Conservation (phyloP, 1,140 invertebrate species). For the Holcopasites calliopsidis region DNA sequence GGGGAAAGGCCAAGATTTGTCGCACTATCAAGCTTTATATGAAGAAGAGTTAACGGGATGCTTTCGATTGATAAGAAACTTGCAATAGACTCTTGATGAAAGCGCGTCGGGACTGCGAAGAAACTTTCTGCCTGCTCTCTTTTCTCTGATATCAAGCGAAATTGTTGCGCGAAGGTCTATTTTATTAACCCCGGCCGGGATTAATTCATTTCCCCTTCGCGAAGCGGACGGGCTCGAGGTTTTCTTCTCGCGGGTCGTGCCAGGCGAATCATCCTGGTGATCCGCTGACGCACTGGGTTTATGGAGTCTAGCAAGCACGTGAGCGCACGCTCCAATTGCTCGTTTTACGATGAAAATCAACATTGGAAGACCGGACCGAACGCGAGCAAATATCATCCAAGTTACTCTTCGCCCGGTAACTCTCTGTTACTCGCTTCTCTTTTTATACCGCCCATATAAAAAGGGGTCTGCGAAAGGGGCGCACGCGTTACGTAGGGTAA, state of each 20-base stretch:
- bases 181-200: background rate
- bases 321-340: slow-evolving; percentile 45
- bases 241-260: background rate
- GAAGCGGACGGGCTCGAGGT: background rate
- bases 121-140: no score
- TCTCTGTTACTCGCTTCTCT: slow-evolving; percentile 15
- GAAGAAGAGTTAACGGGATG: no score
- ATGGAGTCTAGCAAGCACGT: slow-evolving; percentile 25
- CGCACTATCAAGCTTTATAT: no score
- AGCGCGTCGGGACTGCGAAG: no score
- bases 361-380: slow-evolving; percentile 44
- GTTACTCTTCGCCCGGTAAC: slow-evolving; percentile 8
- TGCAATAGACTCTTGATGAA: no score
- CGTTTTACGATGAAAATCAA: slow-evolving; percentile 66
- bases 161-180: background rate
- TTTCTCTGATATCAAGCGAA: no score
- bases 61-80: no score
- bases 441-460: slow-evolving; percentile 30
- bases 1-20: no score
- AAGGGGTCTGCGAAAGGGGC: slow-evolving; percentile 6
- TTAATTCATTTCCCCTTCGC: background rate
- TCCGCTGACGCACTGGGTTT: slow-evolving; percentile 18
- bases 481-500: background rate
- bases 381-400: slow-evolving; percentile 50
- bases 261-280: background rate